Evolutionary conservation across 1,140 invertebrate species (phyloP).

Genomic region (Potamilus streckersoni): DNA sequence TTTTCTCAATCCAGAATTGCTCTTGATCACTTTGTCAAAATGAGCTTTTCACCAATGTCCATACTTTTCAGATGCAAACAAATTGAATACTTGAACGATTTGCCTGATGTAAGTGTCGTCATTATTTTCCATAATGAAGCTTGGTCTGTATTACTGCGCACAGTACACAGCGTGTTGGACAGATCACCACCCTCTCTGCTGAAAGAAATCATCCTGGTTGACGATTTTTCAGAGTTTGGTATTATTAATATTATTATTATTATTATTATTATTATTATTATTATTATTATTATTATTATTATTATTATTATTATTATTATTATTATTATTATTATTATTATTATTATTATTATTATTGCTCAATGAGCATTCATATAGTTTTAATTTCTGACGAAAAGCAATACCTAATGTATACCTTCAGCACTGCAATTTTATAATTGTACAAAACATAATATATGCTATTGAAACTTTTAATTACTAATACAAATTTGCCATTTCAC

Average conservation of each 20-base stretch:
- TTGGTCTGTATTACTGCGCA: slow-evolving; percentile 83
- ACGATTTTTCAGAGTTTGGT: slow-evolving; percentile 82
- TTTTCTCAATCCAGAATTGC: too few relatives aligned
- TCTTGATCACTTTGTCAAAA: too few relatives aligned
- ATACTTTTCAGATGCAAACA: slow-evolving; percentile 82
- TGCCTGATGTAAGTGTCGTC: slow-evolving; percentile 92
- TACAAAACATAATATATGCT: too few relatives aligned
- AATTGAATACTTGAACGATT: slow-evolving; percentile 78
- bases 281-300: background rate
- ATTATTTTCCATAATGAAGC: slow-evolving; percentile 89
- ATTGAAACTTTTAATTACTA: too few relatives aligned
- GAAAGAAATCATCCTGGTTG: slow-evolving; percentile 87
- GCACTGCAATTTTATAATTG: too few relatives aligned
- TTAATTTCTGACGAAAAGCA: too few relatives aligned
- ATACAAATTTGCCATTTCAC: too few relatives aligned
- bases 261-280: too few relatives aligned
- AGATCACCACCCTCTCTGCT: slow-evolving; percentile 81
- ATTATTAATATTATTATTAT: background rate
- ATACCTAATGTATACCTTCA: too few relatives aligned
- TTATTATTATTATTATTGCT: too few relatives aligned
- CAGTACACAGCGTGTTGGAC: slow-evolving; percentile 88
- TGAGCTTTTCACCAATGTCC: slow-evolving; percentile 16
- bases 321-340: background rate
- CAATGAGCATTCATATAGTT: too few relatives aligned
- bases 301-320: too few relatives aligned